Base-by-base conservation (phyloP, 2,113 vertebrate genomes). In the Galemys pyrenaicus region DNA sequence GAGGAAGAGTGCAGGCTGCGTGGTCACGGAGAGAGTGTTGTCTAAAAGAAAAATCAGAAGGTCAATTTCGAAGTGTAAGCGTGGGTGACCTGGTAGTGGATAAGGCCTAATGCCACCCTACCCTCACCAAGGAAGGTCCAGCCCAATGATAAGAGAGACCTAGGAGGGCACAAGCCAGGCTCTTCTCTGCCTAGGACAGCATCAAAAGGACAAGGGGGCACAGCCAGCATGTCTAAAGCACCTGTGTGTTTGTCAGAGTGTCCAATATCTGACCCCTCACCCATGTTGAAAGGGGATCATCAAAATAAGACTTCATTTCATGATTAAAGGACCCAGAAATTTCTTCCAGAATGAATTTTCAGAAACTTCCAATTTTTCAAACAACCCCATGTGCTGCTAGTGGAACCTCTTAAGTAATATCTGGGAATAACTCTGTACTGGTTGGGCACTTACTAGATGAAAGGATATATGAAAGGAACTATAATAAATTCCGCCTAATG, bases 321-420 rank as follows among this genome's bases (percentile, higher is more conserved):
- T 35, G 5, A 41, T 44, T 8, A n/a, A 74, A 81, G 49, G 35
- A 24, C 68, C 49, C 73, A 35, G 24, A 62, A 51, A 12, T 44
- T 85, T 44, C 46, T 93, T 65, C 51, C 67, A 56, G 44, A 71
- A 62, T 49, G 30, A 20, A 37, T 39, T 60, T 60, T 60, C 26
- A 28, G 7, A 24, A 24, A 28, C 28, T 26, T 67, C 71, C 49
- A 20, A 77, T 32, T 49, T 80, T 7, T 1, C 74, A 87, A 56
- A 86, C 87, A 93, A 94, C 46, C 44, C 32, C 30, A 13, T 39
- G 10, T 89, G 37, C 46, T 87, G 67, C 54, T 75, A 70, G 89
- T 46, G 35, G 83, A 56, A n/a, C 20, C 13, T 62, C 49, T 56
- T 32, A 91, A 91, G 28, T 94, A 35, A 30, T n/a, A 65, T 35